Evolutionary conservation across 1,140 invertebrate species (phyloP).

Genomic region (Oreohelix idahoensis): DNA sequence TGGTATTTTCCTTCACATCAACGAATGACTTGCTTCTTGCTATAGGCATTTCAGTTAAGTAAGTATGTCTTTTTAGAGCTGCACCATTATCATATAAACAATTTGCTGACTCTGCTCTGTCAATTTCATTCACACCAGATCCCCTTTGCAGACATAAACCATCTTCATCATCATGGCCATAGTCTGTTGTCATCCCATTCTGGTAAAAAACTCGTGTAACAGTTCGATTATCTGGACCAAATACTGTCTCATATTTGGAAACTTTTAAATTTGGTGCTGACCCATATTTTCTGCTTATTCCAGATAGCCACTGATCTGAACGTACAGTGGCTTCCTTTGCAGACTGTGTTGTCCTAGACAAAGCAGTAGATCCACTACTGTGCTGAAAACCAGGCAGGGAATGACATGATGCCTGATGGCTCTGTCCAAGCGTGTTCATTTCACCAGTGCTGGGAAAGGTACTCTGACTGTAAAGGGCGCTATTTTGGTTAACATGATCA

Average conservation of each 20-base stretch:
- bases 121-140: constrained; percentile 22
- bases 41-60: not conserved
- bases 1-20: not conserved
- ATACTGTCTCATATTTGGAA: constrained; percentile 64
- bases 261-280: constrained; percentile 52
- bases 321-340: not conserved
- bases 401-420: not conserved
- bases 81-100: not conserved
- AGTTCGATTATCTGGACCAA: constrained; percentile 67
- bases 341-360: constrained; percentile 29
- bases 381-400: not conserved
- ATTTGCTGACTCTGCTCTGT: not conserved
- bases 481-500: not conserved
- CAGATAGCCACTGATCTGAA: not conserved
- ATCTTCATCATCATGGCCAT: constrained; percentile 50
- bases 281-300: constrained; percentile 35
- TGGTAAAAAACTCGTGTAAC: constrained; percentile 64
- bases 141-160: not conserved
- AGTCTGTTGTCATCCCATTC: constrained; percentile 61
- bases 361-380: not conserved
- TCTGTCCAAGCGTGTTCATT: constrained; percentile 12
- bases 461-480: not conserved
- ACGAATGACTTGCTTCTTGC: not conserved
- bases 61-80: not conserved
- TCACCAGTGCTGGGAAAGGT: constrained; percentile 26